phyloP scores from a whole-genome alignment of 2,113 vertebrate species.

The Ceratotherium simum region DNA sequence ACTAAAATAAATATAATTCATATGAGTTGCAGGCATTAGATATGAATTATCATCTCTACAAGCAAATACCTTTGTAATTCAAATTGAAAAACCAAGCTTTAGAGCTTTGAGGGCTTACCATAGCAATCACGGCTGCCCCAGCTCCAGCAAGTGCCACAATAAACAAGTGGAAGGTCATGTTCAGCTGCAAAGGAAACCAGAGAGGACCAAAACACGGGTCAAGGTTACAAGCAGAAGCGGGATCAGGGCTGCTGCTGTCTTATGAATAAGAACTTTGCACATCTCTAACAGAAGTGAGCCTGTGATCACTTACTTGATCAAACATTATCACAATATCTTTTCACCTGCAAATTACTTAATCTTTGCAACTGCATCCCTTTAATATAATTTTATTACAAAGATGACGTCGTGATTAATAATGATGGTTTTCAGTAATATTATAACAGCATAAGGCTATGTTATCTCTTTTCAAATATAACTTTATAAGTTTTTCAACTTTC shows the following conservation, averaged over 20 bases:
- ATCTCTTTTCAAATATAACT: not conserved
- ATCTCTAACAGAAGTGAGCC: not conserved
- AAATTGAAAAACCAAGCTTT: not conserved
- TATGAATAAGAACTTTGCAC: not conserved
- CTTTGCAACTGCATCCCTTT: not conserved
- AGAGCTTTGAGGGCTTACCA: conserved; percentile 89
- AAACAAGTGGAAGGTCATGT: conserved; percentile 99
- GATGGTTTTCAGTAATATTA: not conserved
- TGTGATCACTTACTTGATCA: not conserved
- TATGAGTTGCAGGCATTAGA: not conserved
- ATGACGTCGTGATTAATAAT: not conserved
- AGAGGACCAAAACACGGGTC: conserved; percentile 39
- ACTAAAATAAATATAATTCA: not conserved
- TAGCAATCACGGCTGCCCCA: conserved; percentile 97
- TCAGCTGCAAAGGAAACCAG: conserved; percentile 89
- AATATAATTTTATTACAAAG: not conserved
- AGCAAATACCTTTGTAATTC: not conserved
- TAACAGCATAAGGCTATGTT: not conserved
- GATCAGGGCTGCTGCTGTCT: rapidly evolving
- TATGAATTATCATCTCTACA: not conserved
- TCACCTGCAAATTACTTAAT: not conserved
- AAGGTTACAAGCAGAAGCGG: not conserved
- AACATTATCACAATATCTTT: not conserved
- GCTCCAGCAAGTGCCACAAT: conserved; percentile 98
- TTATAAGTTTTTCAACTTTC: not conserved